Conservation (phyloP, 2,113 vertebrate species). For the Coturnix japonica region DNA sequence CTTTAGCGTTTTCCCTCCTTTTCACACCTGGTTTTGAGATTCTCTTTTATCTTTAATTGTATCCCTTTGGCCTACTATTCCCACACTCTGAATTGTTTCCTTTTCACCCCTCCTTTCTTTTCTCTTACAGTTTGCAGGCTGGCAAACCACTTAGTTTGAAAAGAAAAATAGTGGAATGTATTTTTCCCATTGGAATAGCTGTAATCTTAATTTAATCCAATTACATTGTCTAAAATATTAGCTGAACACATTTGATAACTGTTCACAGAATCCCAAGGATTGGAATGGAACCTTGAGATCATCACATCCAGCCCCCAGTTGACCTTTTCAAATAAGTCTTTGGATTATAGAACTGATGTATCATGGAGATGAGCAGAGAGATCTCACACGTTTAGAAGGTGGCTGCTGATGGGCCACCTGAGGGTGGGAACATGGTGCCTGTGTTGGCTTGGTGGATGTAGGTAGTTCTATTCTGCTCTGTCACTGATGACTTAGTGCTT, state of each 20-base stretch:
- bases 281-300: no score
- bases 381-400: background rate
- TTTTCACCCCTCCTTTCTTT: constrained; percentile 41
- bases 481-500: background rate
- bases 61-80: constrained; percentile 60
- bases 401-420: background rate
- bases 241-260: constrained; percentile 41
- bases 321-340: constrained; percentile 38
- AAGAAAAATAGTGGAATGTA: constrained; percentile 7
- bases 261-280: no score
- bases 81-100: constrained; percentile 44
- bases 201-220: constrained; percentile 63
- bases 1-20: constrained; percentile 26
- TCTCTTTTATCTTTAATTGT: constrained; percentile 69
- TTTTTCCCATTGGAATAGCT: constrained; percentile 34
- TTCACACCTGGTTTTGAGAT: constrained; percentile 65
- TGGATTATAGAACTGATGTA: background rate
- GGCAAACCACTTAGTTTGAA: background rate
- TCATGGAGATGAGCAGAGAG: background rate
- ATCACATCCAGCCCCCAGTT: background rate
- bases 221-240: background rate
- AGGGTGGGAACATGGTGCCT: background rate
- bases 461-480: background rate
- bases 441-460: background rate
- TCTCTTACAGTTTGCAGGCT: background rate